These are phyloP conservation scores for Brachionus rubens DNA, from an alignment of 1,140 invertebrate species.

Conservation along the genomic window DNA sequence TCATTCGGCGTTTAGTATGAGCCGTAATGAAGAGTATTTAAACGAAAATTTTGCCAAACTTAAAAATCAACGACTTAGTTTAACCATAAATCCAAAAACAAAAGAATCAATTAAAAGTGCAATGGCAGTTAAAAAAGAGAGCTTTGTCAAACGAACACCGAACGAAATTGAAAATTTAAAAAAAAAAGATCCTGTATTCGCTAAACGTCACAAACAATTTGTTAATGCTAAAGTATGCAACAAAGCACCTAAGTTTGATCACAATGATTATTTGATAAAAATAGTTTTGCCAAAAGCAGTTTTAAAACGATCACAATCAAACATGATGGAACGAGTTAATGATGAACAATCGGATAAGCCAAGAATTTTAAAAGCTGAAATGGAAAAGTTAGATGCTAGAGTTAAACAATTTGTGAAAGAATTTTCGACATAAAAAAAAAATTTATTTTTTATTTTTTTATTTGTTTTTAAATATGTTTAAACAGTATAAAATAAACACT, in stretches of 20 bases:
- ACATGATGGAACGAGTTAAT: not conserved
- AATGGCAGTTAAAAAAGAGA: not conserved
- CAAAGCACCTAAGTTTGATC: conserved; percentile 39
- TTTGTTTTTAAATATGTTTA: not conserved
- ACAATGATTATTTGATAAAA: conserved; percentile 20
- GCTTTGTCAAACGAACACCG: not conserved
- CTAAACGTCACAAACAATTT: conserved; percentile 29
- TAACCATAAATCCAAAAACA: not conserved
- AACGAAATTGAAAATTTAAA: conserved; percentile 26
- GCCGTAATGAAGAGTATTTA: not conserved
- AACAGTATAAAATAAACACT: no score
- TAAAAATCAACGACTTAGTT: not conserved
- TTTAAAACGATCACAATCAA: not conserved
- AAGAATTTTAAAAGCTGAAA: conserved; percentile 1
- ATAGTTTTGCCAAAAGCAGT: conserved; percentile 2
- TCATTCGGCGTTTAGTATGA: not conserved
- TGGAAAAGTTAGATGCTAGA: conserved; percentile 5
- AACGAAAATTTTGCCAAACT: not conserved
- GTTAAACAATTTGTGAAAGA: conserved; percentile 35
- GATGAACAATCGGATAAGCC: conserved; percentile 2
- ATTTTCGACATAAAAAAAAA: conserved; percentile 7
- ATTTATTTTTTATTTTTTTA: not conserved
- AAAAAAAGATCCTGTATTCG: conserved; percentile 28
- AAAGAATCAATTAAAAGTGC: not conserved
- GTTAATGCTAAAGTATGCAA: conserved; percentile 30